These are phyloP conservation scores for Sesia apiformis DNA, from an alignment of 2,888 invertebrate genomes.

Conservation along the genomic window DNA sequence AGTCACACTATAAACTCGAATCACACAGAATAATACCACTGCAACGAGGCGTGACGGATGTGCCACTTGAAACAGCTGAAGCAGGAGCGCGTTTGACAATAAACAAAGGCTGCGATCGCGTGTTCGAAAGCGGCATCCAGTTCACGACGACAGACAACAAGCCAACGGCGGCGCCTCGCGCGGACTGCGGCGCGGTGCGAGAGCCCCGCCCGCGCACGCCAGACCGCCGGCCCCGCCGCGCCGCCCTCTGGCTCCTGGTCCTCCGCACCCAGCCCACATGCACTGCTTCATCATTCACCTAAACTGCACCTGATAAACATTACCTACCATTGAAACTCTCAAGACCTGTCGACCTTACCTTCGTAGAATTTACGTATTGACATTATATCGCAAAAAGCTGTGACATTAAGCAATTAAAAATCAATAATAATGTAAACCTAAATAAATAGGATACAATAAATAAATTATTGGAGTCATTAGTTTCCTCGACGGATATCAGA, in stretches of 20 bases:
- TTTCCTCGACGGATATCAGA: too few species aligned
- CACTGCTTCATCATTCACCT: constrained; percentile 25
- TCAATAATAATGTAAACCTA: too few species aligned
- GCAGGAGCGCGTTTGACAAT: constrained; percentile 43
- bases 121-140: constrained; percentile 18
- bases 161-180: constrained; percentile 52
- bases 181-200: constrained; percentile 41
- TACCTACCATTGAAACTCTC: too few species aligned
- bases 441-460: too few species aligned
- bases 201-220: constrained; percentile 1
- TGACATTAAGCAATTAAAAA: too few species aligned
- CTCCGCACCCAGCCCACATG: constrained; percentile 15
- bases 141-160: constrained; percentile 34
- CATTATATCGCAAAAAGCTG: too few species aligned
- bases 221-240: constrained; percentile 10
- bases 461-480: too few species aligned
- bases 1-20: constrained; percentile 25
- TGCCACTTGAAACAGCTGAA: constrained; percentile 36
- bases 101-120: constrained; percentile 63
- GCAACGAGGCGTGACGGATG: constrained; percentile 12
- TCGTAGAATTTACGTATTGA: too few species aligned
- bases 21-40: constrained; percentile 14
- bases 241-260: constrained; percentile 14
- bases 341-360: too few species aligned
- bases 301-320: too few species aligned